Evolutionary conservation across 2,797 vertebrate species (phyloP), one percentile per base, ranked within the genome.

Genomic region (Notoglanidium macrostoma): DNA sequence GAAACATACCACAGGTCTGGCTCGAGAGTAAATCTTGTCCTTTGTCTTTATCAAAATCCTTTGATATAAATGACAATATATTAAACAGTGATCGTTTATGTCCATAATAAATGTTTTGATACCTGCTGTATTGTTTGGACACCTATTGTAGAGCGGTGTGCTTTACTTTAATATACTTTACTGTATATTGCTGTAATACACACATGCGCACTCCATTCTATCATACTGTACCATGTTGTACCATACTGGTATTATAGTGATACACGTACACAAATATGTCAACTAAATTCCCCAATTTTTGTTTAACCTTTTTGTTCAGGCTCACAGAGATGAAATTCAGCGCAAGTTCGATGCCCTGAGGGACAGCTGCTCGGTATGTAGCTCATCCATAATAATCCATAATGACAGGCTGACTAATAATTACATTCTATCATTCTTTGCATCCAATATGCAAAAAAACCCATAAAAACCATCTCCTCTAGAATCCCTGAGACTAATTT

Each of bases 331-430:
- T 92, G 98, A 99, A 94, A 97, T 99, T 94, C 98, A 99, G 92
- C 97, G 98, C 94, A 99, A 99, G 96, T 99, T 97, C 94, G 98
- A 99, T 91, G 97, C 96, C 89, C 95, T 99, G 94, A 97, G 98
- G 95, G 98, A 99, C 97, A 99, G 98, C 96, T 99, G 98, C 93
- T 97, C 98, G 94, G 98, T 99, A 96, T 95, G 98, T 95, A 94
- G 63, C 57, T 86, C 76, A 35, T 59, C 70, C 44, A 19, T 72
- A 7, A 72, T 10, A 2, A n/a, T 65, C 21, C 44, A n/a, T 49
- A 74, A 49, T 74, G 12, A 74, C 44, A 49, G 49, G 2, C 12
- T 76, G 29, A 55, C 49, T 29, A 29, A 54, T 32, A 32, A 54
- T 55, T 14, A 35, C 29, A 5, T 80, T 26, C 40, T 35, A 35